Conservation (phyloP, 2,888 invertebrate species). For the Electrophaes corylata region DNA sequence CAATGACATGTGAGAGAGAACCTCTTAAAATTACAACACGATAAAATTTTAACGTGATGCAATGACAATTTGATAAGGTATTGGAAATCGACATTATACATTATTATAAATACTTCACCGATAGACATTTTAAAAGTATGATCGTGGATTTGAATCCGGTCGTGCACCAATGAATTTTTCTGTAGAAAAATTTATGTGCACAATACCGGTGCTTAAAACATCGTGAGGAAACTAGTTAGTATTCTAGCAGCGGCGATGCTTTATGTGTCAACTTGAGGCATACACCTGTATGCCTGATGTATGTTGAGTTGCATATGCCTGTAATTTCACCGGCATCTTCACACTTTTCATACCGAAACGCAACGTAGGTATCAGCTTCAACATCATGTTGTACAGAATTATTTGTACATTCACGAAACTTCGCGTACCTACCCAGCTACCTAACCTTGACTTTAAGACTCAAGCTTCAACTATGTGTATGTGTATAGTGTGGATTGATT, state of each 20-base stretch:
- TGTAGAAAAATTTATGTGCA: too few relatives aligned
- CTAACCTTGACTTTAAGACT: conserved; percentile 42
- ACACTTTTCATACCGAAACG: too few relatives aligned
- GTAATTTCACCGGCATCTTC: too few relatives aligned
- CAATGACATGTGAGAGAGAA: conserved; percentile 53
- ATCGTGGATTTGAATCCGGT: too few relatives aligned
- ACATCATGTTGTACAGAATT: conserved; percentile 4
- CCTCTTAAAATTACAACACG: conserved; percentile 40
- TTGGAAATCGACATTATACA: neutral
- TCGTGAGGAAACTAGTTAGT: too few relatives aligned
- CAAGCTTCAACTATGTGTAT: neutral
- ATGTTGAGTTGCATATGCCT: too few relatives aligned
- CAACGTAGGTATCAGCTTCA: conserved; percentile 1
- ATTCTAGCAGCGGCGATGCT: too few relatives aligned
- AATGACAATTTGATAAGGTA: conserved; percentile 14
- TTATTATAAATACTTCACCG: neutral
- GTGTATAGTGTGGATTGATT: neutral
- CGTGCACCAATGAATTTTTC: too few relatives aligned
- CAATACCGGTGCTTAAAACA: too few relatives aligned
- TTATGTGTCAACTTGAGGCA: too few relatives aligned
- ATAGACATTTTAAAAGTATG: neutral
- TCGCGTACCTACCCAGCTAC: conserved; percentile 32
- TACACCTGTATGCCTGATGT: too few relatives aligned
- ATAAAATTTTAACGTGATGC: conserved; percentile 11
- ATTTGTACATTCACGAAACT: conserved; percentile 34